Percentiles rank a stretch among this genome's conserved stretches.
Conservation (phyloP, 2,113 vertebrate species). For the Delphinus delphis region DNA sequence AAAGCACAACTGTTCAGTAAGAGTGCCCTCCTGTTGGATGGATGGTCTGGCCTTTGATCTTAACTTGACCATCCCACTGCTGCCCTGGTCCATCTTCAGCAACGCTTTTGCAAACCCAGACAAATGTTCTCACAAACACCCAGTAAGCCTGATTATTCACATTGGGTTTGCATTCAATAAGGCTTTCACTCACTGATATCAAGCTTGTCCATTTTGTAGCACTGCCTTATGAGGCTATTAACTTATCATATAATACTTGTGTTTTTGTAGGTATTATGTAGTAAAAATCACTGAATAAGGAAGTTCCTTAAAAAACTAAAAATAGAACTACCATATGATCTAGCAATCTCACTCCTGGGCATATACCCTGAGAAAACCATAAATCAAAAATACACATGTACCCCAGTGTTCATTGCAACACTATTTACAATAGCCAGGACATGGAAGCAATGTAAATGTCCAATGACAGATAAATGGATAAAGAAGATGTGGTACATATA, state of each 20-base stretch:
- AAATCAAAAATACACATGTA: too few species aligned
- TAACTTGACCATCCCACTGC: background rate
- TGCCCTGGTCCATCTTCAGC: background rate
- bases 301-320: too few species aligned
- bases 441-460: too few species aligned
- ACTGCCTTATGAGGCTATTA: background rate
- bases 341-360: too few species aligned
- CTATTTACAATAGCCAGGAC: too few species aligned
- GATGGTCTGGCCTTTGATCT: background rate
- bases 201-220: background rate
- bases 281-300: background rate
- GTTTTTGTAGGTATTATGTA: background rate
- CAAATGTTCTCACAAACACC: background rate
- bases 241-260: background rate
- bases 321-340: too few species aligned
- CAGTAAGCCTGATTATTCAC: background rate
- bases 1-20: background rate
- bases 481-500: too few species aligned
- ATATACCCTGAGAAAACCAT: too few species aligned
- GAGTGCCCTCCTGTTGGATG: accelerated
- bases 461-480: too few species aligned
- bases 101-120: background rate
- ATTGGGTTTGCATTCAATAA: background rate
- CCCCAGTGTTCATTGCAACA: too few species aligned
- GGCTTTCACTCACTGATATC: background rate